These are phyloP conservation scores for Cyanoramphus novaezelandiae DNA, from an alignment of 2,113 vertebrate genomes.

Conservation along the genomic window DNA sequence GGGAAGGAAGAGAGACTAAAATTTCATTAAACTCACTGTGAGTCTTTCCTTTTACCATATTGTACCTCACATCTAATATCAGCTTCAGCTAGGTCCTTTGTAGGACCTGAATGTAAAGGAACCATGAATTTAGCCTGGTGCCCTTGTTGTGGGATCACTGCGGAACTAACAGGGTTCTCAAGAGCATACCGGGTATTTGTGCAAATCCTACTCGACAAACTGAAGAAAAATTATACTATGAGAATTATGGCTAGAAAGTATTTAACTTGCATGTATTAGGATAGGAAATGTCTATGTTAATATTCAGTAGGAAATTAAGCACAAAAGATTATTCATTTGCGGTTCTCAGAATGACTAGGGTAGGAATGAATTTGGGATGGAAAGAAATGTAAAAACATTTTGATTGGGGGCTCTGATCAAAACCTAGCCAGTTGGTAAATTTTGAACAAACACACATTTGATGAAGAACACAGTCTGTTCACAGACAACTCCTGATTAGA, in stretches of 20 bases:
- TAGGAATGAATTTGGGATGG: background rate
- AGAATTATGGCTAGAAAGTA: background rate
- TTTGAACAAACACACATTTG: slow-evolving; percentile 23
- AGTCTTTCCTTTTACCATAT: background rate
- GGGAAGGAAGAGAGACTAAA: background rate
- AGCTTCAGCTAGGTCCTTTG: background rate
- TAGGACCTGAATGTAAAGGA: background rate
- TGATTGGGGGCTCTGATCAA: background rate
- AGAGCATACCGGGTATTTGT: background rate
- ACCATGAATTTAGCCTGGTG: background rate
- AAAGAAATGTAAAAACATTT: slow-evolving; percentile 37
- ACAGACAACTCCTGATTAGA: background rate
- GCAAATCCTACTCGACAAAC: background rate
- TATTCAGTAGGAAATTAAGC: background rate
- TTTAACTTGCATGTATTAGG: background rate
- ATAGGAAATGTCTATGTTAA: background rate
- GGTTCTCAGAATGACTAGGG: background rate
- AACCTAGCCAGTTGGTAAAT: slow-evolving; percentile 48
- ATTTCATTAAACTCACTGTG: background rate
- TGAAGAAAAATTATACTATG: background rate
- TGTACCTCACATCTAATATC: background rate
- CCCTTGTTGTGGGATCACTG: background rate
- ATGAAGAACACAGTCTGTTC: slow-evolving; percentile 49
- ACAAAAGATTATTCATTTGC: background rate
- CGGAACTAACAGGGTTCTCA: background rate